Percentiles rank a stretch among this genome's conserved stretches.
Conservation (phyloP, 1,140 invertebrate species). For the Dolichoris vasculosae region DNA sequence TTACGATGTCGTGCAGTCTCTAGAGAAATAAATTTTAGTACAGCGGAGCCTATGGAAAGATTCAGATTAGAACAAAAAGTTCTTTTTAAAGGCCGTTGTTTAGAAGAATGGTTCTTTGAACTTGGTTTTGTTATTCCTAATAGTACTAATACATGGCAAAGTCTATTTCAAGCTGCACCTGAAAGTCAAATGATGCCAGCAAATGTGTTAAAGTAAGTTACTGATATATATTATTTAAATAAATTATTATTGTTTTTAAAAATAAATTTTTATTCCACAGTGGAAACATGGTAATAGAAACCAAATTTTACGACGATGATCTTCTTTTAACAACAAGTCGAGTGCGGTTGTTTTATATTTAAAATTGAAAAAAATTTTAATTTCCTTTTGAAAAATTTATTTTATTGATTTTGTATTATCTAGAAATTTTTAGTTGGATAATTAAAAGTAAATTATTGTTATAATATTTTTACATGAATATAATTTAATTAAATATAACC, state of each 20-base stretch:
- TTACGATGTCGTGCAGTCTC: conserved; percentile 96
- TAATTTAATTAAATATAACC: too few species aligned
- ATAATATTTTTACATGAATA: too few species aligned
- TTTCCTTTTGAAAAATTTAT: not conserved
- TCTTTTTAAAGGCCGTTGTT: conserved; percentile 85
- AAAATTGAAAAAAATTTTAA: conserved; percentile 64
- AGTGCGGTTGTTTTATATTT: conserved; percentile 97
- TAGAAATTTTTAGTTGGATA: too few species aligned
- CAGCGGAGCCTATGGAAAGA: conserved; percentile 95
- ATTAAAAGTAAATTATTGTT: too few species aligned
- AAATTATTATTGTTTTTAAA: conserved; percentile 38
- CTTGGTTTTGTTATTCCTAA: conserved; percentile 99
- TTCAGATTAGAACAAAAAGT: conserved; percentile 97
- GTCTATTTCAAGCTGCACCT: conserved; percentile 97
- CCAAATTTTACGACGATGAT: conserved; percentile 98
- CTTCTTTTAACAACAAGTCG: conserved; percentile 95
- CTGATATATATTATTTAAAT: not conserved
- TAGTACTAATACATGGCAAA: conserved; percentile 99
- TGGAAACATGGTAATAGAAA: conserved; percentile 99
- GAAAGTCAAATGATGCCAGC: conserved; percentile 99
- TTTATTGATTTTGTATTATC: not conserved
- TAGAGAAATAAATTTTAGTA: conserved; percentile 99
- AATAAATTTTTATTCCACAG: conserved; percentile 77
- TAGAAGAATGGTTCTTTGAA: conserved; percentile 99
- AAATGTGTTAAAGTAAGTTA: conserved; percentile 91